A percentile compares a stretch with the other conserved stretches of the same genome.
phyloP scores from a whole-genome alignment of 2,113 vertebrate species.

The Ceyx cyanopectus region DNA sequence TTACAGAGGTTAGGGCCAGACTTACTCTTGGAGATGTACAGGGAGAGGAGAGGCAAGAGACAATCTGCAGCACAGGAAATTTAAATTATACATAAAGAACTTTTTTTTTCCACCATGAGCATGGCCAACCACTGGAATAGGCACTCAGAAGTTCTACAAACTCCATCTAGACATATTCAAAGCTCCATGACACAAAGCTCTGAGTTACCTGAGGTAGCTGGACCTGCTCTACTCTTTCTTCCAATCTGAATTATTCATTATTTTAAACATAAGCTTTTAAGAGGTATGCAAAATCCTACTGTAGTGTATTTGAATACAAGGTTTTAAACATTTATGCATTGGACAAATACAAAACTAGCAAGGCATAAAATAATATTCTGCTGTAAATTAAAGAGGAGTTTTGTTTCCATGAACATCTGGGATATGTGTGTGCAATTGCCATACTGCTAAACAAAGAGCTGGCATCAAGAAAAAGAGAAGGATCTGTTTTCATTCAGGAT shows the following conservation, averaged over 20 bases:
- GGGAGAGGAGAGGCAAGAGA: neutral
- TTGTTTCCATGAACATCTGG: conserved; percentile 56
- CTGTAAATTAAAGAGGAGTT: conserved; percentile 50
- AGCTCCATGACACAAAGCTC: neutral
- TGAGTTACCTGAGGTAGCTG: neutral
- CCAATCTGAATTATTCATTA: neutral
- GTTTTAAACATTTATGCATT: neutral
- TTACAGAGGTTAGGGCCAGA: neutral
- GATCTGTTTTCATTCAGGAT: conserved; percentile 71
- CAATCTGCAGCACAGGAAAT: neutral
- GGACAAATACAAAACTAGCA: conserved; percentile 36
- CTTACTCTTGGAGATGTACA: neutral
- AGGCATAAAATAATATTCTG: conserved; percentile 39
- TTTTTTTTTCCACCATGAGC: neutral
- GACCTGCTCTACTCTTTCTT: neutral
- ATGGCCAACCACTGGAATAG: neutral
- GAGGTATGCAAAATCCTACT: neutral
- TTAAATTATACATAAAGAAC: neutral
- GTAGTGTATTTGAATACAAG: neutral
- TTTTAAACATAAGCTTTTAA: conserved; percentile 16
- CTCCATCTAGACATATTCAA: neutral
- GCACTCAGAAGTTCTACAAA: neutral
- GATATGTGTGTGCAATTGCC: conserved; percentile 1
- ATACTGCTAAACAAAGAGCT: conserved; percentile 55
- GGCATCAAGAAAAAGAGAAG: conserved; percentile 50